Evolutionary conservation across 2,113 vertebrate genomes (phyloP), one percentile per base, ranked within the genome.

Genomic region (Brachyistius frenatus): DNA sequence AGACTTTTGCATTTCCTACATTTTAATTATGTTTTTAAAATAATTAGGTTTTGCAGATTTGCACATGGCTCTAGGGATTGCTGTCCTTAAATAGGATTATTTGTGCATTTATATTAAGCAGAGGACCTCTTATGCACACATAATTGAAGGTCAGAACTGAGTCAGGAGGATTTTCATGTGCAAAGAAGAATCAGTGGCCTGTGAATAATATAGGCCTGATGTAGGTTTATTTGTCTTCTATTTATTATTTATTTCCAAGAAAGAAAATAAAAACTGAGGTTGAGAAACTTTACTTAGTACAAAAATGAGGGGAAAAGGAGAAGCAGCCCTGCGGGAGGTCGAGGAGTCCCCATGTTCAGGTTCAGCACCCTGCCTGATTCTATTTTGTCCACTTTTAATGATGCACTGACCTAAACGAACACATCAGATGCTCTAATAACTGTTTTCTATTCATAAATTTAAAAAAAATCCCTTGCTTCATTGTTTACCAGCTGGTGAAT

Each of bases 311-410:
- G n/a, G 60, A 50, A 35, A 33, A 47, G 57, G 37, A 33, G 46
- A 66, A 31, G 37, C 50, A 66, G 8, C 23, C 49, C 5, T 13
- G 6, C 31, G 47, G 50, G 57, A 74, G 58, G 33, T 33, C 16
- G 36, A 46, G 32, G 39, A 73, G 31, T 72, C 61, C 10, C 54
- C 41, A 49, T 78, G 69, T 72, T 78, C 56, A 63, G 54, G 58
- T 79, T 73, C 77, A 80, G 50, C 39, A 56, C 31, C 32, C 47
- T 78, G 46, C 33, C 23, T 73, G 62, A 84, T 66, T 82, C 49
- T 9, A 33, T 83, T 83, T 71, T 36, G 80, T 90, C 39, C 64
- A 84, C 76, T 76, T 87, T 86, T 91, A 87, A 90, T 86, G 73
- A 88, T 39, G 62, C 54, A 36, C 70, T 86, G 73, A 82, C 86